These are phyloP conservation scores for Agapostemon virescens DNA, from an alignment of 2,888 invertebrate species.

Conservation along the genomic window DNA sequence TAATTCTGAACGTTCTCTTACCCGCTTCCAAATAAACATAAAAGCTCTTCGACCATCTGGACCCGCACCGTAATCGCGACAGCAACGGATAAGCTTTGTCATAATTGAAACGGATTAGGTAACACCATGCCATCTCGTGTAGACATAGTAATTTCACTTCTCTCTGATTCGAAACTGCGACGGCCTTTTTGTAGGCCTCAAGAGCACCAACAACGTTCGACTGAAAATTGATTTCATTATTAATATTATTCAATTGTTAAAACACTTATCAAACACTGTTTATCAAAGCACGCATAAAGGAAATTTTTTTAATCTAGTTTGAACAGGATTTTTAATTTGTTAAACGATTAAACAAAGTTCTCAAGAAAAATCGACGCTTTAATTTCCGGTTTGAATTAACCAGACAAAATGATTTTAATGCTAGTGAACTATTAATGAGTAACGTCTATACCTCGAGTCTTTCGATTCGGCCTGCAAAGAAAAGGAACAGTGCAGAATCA, in stretches of 20 bases:
- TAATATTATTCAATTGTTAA: too few species aligned
- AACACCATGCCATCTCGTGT: constrained; percentile 86
- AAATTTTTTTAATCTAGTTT: too few species aligned
- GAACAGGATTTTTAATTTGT: too few species aligned
- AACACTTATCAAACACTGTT: too few species aligned
- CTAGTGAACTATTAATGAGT: too few species aligned
- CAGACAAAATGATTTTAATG: not conserved
- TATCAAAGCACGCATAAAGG: too few species aligned
- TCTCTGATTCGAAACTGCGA: constrained; percentile 83
- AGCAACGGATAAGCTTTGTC: constrained; percentile 82
- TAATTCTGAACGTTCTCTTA: constrained; percentile 37
- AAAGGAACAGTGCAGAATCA: constrained; percentile 85
- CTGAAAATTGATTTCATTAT: constrained; percentile 74
- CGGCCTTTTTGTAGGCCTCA: constrained; percentile 83
- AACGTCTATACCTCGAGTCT: constrained; percentile 82
- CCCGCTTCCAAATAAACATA: constrained; percentile 84
- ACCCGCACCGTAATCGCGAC: constrained; percentile 82
- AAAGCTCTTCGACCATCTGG: constrained; percentile 86
- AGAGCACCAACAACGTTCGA: constrained; percentile 83
- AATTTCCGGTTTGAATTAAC: not conserved
- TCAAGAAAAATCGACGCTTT: not conserved
- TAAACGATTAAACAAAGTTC: not conserved
- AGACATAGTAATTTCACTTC: constrained; percentile 84
- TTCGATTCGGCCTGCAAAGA: constrained; percentile 85
- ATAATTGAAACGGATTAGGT: constrained; percentile 84